A percentile compares a stretch with the other conserved stretches of the same genome.
These are phyloP conservation scores for Mesaphorura yosii DNA, from an alignment of 1,140 invertebrate species.

Conservation along the genomic window DNA sequence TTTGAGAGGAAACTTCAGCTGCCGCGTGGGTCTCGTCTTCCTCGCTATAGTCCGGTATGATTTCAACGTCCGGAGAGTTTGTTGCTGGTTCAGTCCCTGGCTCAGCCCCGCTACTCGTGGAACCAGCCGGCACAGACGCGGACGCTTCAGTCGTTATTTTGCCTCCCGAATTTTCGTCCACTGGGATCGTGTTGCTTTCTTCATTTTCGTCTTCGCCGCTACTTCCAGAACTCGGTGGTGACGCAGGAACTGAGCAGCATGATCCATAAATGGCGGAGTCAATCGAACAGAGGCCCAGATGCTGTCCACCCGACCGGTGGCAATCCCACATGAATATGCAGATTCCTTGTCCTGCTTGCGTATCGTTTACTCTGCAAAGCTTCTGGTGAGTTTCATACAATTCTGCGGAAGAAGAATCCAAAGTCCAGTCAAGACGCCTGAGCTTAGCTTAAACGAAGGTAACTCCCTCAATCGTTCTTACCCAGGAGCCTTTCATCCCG, in stretches of 20 bases:
- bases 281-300: not conserved
- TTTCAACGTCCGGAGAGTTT: not conserved
- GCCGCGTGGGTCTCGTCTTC: too few relatives aligned
- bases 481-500: too few relatives aligned
- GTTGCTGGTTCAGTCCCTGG: not conserved
- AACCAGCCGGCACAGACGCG: not conserved
- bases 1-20: too few relatives aligned
- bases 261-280: not conserved
- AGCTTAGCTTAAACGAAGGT: too few relatives aligned
- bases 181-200: not conserved
- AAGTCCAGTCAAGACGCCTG: too few relatives aligned
- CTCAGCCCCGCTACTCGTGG: too few relatives aligned
- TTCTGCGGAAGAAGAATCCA: too few relatives aligned
- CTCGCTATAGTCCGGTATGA: too few relatives aligned
- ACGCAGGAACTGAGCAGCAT: not conserved
- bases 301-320: not conserved
- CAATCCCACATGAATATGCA: slow-evolving; percentile 5
- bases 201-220: not conserved
- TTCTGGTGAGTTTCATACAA: too few relatives aligned
- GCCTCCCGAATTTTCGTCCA: not conserved
- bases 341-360: too few relatives aligned
- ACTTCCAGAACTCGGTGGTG: not conserved
- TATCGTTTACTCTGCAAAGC: too few relatives aligned
- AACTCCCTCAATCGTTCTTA: too few relatives aligned
- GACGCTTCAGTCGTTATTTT: not conserved